Conservation (phyloP, 2,113 vertebrate species). For the Pterocles gutturalis region DNA sequence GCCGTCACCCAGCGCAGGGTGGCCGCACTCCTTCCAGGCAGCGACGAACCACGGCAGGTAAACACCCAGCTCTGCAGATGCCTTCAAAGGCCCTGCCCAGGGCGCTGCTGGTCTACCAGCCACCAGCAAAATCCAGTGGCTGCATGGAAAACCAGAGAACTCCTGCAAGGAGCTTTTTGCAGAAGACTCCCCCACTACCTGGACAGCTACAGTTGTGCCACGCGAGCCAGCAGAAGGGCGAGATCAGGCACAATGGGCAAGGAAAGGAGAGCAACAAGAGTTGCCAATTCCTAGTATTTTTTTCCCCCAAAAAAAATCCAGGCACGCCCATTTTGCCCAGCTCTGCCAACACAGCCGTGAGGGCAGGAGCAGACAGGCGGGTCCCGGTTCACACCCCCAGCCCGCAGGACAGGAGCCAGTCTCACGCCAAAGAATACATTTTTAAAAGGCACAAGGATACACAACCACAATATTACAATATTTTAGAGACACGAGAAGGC, state of each 20-base stretch:
- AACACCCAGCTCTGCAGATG: neutral
- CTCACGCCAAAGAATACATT: neutral
- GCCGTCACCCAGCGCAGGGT: accelerated
- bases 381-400: neutral
- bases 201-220: accelerated
- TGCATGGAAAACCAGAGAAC: neutral
- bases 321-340: neutral
- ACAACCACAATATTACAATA: too few relatives aligned
- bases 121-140: neutral
- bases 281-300: neutral
- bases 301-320: neutral
- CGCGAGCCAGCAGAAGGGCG: neutral
- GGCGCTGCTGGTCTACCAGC: neutral
- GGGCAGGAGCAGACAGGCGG: neutral
- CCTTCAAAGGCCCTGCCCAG: neutral
- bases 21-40: neutral
- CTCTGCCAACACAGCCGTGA: accelerated
- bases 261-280: neutral
- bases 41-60: neutral
- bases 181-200: accelerated
- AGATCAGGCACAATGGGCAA: neutral
- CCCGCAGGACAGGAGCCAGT: accelerated
- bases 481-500: neutral
- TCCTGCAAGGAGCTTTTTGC: neutral
- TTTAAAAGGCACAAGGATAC: neutral